Evolutionary conservation across 2,113 vertebrate species (phyloP), one percentile per base, ranked within the genome.

Genomic region (Morone chrysops): DNA sequence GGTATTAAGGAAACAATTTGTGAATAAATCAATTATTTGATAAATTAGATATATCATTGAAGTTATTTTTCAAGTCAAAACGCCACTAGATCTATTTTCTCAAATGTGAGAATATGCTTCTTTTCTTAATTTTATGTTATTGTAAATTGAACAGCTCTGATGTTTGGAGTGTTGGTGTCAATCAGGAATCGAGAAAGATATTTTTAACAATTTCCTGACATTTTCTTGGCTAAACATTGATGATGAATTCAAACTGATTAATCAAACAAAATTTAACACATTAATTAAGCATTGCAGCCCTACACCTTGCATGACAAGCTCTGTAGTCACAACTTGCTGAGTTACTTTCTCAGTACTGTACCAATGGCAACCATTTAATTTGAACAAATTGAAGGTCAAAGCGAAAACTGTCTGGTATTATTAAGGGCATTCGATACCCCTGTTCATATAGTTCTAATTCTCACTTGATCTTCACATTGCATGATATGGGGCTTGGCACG

Each of bases 351-450:
- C 6, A 18, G n/a, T 18, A 18, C 18, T 57, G 43, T 66, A 43
- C 47, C 57, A 59, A 16, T 40, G 31, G n/a, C 41, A 79, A 18
- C 18, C 9, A 22, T 67, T 70, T 31, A 83, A 80, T 80, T 22
- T 40, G n/a, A 61, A 70, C 36, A 75, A 38, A 81, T 63, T 59
- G 8, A 38, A 79, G 57, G 56, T 78, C 57, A 82, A 63, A 10
- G 36, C n/a, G 6, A 63, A 80, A 82, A 79, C 43, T 63, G 12
- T 74, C 9, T 43, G 36, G 47, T 70, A 41, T 48, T 73, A 83
- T 69, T 48, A 38, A 40, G 11, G 51, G 62, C 14, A 56, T 40
- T 13, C 9, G 47, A 63, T 51, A 6, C 48, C 40, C 5, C 16
- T 43, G 41, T 69, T 73, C 59, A 74, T 40, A 36, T 5, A 53